Percentiles rank a stretch among this genome's conserved stretches.
Evolutionary conservation across 2,113 vertebrate species (phyloP).

Genomic region (Ptychochromis oligacanthus): DNA sequence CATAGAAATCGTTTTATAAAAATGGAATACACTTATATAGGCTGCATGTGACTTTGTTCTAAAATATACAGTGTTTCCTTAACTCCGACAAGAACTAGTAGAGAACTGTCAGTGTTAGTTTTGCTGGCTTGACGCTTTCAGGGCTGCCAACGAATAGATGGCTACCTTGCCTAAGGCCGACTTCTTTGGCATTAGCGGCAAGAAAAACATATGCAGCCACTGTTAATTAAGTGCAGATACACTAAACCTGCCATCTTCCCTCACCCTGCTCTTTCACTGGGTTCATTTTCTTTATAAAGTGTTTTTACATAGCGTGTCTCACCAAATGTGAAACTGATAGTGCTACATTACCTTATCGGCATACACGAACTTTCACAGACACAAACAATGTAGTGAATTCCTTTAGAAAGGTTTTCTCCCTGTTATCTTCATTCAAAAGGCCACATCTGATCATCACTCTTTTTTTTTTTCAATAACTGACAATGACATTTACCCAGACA

Average conservation of each 20-base stretch:
- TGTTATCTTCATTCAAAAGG: conserved; percentile 46
- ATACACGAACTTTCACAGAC: conserved; percentile 23
- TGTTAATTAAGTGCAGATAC: conserved; percentile 45
- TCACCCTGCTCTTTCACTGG: not conserved
- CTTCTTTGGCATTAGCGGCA: conserved; percentile 36
- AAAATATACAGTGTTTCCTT: conserved; percentile 4
- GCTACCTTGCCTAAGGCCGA: conserved; percentile 36
- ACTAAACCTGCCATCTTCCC: conserved; percentile 21
- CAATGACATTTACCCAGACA: conserved; percentile 58
- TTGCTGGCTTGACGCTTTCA: conserved; percentile 23
- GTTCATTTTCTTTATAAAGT: not conserved
- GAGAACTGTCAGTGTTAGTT: conserved; percentile 20
- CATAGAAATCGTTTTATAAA: not conserved
- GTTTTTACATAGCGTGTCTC: not conserved
- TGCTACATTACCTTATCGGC: conserved; percentile 1
- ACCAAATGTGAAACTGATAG: not conserved
- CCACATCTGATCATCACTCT: conserved; percentile 52
- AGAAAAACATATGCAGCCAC: conserved; percentile 36
- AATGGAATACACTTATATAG: not conserved
- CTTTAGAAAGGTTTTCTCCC: not conserved
- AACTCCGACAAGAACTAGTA: not conserved
- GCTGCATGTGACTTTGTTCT: not conserved
- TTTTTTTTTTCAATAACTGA: conserved; percentile 56
- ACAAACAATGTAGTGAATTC: conserved; percentile 17
- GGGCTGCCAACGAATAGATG: conserved; percentile 45